These are phyloP conservation scores for Nebria brevicollis DNA, from an alignment of 2,888 invertebrate species.

Conservation along the genomic window DNA sequence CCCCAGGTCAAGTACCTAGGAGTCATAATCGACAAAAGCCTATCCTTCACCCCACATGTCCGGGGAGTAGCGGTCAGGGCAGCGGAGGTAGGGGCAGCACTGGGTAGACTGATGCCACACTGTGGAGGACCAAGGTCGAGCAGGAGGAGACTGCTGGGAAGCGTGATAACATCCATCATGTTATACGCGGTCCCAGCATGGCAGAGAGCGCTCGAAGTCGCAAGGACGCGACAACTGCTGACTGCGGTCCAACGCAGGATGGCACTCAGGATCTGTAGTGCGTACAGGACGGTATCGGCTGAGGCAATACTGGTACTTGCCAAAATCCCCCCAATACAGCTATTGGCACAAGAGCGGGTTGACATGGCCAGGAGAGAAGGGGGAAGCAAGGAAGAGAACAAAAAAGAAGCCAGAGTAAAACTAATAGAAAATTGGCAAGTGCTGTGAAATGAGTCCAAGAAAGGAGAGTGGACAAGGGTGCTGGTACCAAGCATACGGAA, in stretches of 20 bases:
- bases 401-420: neutral
- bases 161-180: neutral
- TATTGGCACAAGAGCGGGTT: neutral
- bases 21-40: no score
- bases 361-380: neutral
- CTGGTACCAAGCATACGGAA: no score
- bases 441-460: neutral
- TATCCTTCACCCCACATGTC: neutral
- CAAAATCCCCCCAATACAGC: neutral
- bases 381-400: no score
- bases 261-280: neutral
- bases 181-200: slow-evolving; percentile 19
- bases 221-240: neutral
- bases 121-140: no score
- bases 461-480: neutral
- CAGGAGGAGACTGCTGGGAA: slow-evolving; percentile 8
- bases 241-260: no score
- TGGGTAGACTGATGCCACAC: neutral
- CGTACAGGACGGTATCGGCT: neutral
- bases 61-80: neutral
- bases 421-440: no score
- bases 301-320: neutral
- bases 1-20: no score
- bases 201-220: neutral
- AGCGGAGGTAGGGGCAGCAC: neutral